phyloP scores from a whole-genome alignment of 2,888 invertebrate genomes.

The Yponomeuta cagnagella region DNA sequence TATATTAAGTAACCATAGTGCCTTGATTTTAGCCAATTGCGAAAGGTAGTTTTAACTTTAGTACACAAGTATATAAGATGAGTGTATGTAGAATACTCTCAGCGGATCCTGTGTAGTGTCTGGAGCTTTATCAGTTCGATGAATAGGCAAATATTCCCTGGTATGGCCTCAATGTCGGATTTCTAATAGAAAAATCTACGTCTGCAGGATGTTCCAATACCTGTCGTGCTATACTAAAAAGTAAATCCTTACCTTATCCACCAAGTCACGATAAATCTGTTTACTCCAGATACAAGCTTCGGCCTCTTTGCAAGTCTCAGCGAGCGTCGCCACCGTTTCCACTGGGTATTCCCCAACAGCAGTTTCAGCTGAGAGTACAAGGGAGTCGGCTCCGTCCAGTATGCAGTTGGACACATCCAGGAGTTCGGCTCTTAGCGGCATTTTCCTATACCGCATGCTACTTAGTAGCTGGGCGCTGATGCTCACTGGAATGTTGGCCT shows the following conservation, averaged over 20 bases:
- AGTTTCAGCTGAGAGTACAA: conserved; percentile 82
- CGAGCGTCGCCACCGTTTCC: conserved; percentile 56
- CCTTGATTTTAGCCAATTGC: too few relatives aligned
- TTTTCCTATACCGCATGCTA: conserved; percentile 48
- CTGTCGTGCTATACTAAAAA: neutral
- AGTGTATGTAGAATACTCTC: too few relatives aligned
- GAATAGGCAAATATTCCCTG: too few relatives aligned
- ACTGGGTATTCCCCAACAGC: conserved; percentile 79
- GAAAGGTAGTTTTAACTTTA: too few relatives aligned
- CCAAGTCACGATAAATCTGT: conserved; percentile 54
- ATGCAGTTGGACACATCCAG: conserved; percentile 84
- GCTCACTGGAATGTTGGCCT: conserved; percentile 54
- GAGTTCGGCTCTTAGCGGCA: conserved; percentile 76
- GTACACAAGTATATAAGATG: too few relatives aligned
- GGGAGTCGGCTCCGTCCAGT: conserved; percentile 82
- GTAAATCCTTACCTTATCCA: conserved; percentile 46
- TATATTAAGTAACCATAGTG: too few relatives aligned
- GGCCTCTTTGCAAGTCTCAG: conserved; percentile 78
- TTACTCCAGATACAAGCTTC: conserved; percentile 80
- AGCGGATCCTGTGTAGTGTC: too few relatives aligned
- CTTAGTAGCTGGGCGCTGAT: conserved; percentile 50
- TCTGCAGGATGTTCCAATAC: too few relatives aligned
- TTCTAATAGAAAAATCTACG: too few relatives aligned
- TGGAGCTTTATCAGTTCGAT: too few relatives aligned
- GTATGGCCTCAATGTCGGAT: too few relatives aligned